phyloP scores from a whole-genome alignment of 2,797 vertebrate genomes.

The Pseudochromis fuscus region DNA sequence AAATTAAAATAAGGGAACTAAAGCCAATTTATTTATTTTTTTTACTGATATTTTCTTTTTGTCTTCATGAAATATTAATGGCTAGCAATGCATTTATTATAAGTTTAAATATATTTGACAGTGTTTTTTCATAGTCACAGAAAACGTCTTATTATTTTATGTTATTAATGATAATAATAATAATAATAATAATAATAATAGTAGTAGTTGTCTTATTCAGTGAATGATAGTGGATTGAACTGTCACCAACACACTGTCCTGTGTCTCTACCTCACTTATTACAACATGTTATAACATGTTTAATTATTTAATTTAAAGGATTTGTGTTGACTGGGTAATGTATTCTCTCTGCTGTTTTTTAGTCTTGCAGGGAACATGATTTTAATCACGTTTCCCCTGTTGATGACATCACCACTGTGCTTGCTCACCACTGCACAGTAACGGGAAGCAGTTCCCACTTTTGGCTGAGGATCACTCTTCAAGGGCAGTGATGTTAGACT shows the following conservation, averaged over 20 bases:
- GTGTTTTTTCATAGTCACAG: neutral
- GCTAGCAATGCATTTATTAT: too few relatives aligned
- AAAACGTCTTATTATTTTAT: neutral
- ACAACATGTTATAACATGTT: too few relatives aligned
- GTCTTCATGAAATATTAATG: too few relatives aligned
- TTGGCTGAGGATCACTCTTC: constrained; percentile 20
- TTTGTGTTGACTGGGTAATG: neutral
- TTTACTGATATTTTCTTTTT: neutral
- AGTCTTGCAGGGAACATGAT: constrained; percentile 6
- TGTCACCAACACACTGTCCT: too few relatives aligned
- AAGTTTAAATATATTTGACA: neutral
- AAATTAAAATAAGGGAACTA: too few relatives aligned
- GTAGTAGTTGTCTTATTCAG: neutral
- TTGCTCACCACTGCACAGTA: constrained; percentile 7
- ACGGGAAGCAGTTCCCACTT: constrained; percentile 11
- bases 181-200: neutral
- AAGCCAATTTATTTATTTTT: too few relatives aligned
- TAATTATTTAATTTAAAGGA: neutral
- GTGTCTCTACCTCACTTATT: too few relatives aligned
- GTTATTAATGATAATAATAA: neutral
- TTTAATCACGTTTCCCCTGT: constrained; percentile 33
- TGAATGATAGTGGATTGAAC: neutral
- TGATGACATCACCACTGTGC: too few relatives aligned
- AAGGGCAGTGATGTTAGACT: constrained; percentile 33
- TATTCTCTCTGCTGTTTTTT: neutral